Evolutionary conservation across 2,797 vertebrate genomes (phyloP).

Genomic region (Eleutherodactylus coqui): DNA sequence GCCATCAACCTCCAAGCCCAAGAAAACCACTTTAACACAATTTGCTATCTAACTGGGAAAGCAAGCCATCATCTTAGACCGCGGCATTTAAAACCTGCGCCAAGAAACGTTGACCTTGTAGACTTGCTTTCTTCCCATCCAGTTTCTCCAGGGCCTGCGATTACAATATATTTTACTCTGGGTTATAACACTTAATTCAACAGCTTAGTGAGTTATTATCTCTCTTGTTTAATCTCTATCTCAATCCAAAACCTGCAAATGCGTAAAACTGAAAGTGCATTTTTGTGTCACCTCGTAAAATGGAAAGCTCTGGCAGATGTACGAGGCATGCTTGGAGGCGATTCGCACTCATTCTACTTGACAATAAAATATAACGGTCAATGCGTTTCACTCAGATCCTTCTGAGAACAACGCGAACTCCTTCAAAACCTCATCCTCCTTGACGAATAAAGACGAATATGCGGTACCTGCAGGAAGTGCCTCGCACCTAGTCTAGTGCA

Average conservation of each 20-base stretch:
- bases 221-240: constrained; percentile 15
- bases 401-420: not conserved
- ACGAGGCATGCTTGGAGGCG: not conserved
- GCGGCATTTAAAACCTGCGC: not conserved
- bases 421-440: not conserved
- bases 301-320: constrained; percentile 34
- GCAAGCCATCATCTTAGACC: not conserved
- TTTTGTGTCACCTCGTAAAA: constrained; percentile 44
- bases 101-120: not conserved
- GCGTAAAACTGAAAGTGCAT: constrained; percentile 14
- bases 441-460: not conserved
- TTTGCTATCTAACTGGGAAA: not conserved
- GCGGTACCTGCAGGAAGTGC: constrained; percentile 7
- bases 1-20: not conserved
- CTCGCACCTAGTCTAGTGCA: not conserved
- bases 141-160: not conserved
- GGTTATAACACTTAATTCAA: constrained; percentile 52
- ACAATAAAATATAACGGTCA: constrained; percentile 19
- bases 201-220: constrained; percentile 38
- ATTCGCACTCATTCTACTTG: not conserved
- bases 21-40: not conserved
- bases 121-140: not conserved
- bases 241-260: constrained; percentile 32
- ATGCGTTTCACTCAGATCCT: not conserved
- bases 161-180: constrained; percentile 44